Conservation (phyloP, 2,888 invertebrate species). For the Eulithis prunata region DNA sequence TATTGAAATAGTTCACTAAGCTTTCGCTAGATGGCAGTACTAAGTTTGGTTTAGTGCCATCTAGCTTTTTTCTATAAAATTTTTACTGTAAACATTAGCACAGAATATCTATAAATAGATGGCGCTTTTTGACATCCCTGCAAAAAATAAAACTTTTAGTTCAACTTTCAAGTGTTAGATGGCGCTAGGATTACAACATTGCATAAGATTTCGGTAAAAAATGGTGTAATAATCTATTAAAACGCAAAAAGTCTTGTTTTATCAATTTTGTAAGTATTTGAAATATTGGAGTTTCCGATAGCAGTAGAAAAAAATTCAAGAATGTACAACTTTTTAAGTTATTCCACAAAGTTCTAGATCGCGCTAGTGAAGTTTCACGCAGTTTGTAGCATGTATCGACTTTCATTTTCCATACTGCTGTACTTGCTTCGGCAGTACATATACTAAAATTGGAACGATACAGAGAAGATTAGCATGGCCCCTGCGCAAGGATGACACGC, state of each 20-base stretch:
- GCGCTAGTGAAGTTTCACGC: conserved; percentile 37
- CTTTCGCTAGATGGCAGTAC: conserved; percentile 19
- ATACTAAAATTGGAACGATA: conserved; percentile 70
- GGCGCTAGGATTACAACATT: conserved; percentile 8
- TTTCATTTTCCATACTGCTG: accelerated
- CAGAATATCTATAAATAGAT: too few relatives aligned
- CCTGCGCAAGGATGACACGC: conserved; percentile 70
- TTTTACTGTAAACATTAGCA: too few relatives aligned
- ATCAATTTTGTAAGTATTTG: background rate
- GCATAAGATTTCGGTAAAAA: background rate
- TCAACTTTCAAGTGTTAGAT: conserved; percentile 7
- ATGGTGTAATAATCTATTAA: background rate
- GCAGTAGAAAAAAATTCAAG: background rate
- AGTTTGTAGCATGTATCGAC: conserved; percentile 20
- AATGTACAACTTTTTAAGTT: background rate
- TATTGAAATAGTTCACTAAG: background rate
- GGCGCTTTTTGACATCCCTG: background rate
- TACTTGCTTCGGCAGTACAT: conserved; percentile 69
- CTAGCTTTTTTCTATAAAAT: too few relatives aligned
- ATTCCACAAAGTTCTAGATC: conserved; percentile 31
- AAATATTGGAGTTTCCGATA: background rate
- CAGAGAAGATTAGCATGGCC: conserved; percentile 54
- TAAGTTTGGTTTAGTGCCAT: conserved; percentile 12
- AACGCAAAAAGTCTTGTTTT: conserved; percentile 14
- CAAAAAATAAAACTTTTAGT: background rate